Percentiles rank a stretch among this genome's conserved stretches.
phyloP scores from a whole-genome alignment of 2,113 vertebrate species.

The Strix uralensis region DNA sequence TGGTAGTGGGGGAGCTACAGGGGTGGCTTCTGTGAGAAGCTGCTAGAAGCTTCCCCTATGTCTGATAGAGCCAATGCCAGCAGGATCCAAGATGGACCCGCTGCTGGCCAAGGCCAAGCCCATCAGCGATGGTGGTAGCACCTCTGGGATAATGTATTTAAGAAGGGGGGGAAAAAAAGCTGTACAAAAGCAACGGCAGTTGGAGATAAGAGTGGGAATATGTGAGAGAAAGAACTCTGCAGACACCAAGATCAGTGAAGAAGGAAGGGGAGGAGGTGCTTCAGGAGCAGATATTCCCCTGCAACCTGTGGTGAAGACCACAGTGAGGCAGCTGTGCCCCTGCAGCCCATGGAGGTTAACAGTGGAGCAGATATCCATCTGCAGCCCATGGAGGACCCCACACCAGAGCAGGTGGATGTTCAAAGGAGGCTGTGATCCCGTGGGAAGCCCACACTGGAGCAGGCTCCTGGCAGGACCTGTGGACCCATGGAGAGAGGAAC shows the following conservation, averaged over 20 bases:
- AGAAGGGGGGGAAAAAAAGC: neutral
- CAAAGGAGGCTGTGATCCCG: neutral
- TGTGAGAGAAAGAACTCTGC: neutral
- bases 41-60: neutral
- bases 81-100: accelerated
- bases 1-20: neutral
- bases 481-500: neutral
- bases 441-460: no score
- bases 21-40: neutral
- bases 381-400: neutral
- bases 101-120: neutral
- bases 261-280: no score
- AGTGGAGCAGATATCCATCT: neutral
- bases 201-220: neutral
- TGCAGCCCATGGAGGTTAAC: neutral
- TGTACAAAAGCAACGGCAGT: neutral
- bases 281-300: no score
- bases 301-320: neutral
- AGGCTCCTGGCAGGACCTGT: no score
- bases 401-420: neutral
- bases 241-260: neutral
- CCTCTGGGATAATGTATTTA: neutral
- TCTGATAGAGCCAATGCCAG: neutral
- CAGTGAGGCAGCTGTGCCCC: neutral
- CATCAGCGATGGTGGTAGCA: accelerated